These are phyloP conservation scores for Xestoiulus laeticollis DNA, from an alignment of 2,888 invertebrate species.

Conservation along the genomic window DNA sequence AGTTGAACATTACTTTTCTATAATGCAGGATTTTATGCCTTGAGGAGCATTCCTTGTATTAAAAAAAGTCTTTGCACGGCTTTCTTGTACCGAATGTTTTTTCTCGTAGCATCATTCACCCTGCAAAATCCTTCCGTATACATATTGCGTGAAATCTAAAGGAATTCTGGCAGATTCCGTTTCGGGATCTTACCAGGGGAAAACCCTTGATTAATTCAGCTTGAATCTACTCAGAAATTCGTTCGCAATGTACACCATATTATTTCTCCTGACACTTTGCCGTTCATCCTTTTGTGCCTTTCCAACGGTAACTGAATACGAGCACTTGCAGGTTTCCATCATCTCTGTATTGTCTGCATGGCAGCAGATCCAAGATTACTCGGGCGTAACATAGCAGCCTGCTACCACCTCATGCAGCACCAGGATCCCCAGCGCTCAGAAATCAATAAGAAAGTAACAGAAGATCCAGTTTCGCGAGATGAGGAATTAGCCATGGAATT, in stretches of 20 bases:
- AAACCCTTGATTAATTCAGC: neutral
- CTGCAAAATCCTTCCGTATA: neutral
- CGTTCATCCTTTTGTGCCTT: neutral
- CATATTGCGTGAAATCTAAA: neutral
- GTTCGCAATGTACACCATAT: neutral
- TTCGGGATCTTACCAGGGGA: neutral
- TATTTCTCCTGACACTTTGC: neutral
- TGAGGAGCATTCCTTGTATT: no score
- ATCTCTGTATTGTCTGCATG: neutral
- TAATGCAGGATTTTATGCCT: no score
- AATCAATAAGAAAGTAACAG: constrained; percentile 10
- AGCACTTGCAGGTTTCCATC: constrained; percentile 13
- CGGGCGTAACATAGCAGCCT: neutral
- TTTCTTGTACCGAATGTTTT: neutral
- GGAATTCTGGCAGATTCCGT: neutral
- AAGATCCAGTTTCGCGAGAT: neutral
- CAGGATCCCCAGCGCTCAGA: neutral
- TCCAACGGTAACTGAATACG: neutral
- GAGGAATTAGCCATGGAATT: neutral
- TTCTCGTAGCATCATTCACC: neutral
- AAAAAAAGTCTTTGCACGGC: neutral
- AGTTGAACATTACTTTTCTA: no score
- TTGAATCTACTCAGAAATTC: neutral
- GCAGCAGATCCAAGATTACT: constrained; percentile 1
- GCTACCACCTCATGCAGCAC: neutral